phyloP scores from a whole-genome alignment of 2,113 vertebrate genomes.

The Sander vitreus region DNA sequence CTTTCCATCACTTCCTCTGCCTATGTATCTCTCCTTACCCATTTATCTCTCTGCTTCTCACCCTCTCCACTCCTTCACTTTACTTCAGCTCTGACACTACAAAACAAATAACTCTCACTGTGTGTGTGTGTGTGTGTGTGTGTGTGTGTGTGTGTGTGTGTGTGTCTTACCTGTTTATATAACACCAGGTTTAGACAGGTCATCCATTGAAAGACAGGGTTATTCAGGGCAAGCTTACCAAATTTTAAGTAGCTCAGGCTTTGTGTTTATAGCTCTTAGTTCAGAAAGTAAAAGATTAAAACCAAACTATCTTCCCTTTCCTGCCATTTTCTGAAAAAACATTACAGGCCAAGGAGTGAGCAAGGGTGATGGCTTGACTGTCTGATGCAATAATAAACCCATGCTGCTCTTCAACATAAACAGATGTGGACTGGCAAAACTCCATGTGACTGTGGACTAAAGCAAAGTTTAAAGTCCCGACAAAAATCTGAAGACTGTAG shows the following conservation, averaged over 20 bases:
- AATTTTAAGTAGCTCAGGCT: constrained; percentile 47
- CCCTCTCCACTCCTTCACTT: constrained; percentile 49
- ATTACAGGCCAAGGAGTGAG: constrained; percentile 53
- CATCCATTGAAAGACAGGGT: constrained; percentile 39
- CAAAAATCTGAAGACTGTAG: constrained; percentile 51
- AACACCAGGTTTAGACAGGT: constrained; percentile 49
- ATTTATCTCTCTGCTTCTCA: constrained; percentile 67
- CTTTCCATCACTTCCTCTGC: constrained; percentile 64
- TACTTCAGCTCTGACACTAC: constrained; percentile 48
- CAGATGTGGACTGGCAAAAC: constrained; percentile 65
- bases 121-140: constrained; percentile 24
- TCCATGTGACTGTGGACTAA: constrained; percentile 49
- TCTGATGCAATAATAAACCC: constrained; percentile 71
- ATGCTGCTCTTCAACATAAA: constrained; percentile 63
- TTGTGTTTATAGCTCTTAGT: constrained; percentile 50
- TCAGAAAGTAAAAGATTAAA: constrained; percentile 51
- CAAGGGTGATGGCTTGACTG: constrained; percentile 50
- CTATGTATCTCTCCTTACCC: constrained; percentile 56
- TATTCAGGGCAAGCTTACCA: constrained; percentile 55
- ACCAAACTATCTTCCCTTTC: constrained; percentile 39
- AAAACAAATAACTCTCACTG: constrained; percentile 76
- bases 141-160: constrained; percentile 16
- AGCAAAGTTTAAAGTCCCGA: constrained; percentile 55
- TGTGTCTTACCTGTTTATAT: constrained; percentile 32
- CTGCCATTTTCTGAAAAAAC: constrained; percentile 57